Percentiles rank a stretch among this genome's conserved stretches.
phyloP scores from a whole-genome alignment of 2,113 vertebrate genomes.

The Nestor notabilis region DNA sequence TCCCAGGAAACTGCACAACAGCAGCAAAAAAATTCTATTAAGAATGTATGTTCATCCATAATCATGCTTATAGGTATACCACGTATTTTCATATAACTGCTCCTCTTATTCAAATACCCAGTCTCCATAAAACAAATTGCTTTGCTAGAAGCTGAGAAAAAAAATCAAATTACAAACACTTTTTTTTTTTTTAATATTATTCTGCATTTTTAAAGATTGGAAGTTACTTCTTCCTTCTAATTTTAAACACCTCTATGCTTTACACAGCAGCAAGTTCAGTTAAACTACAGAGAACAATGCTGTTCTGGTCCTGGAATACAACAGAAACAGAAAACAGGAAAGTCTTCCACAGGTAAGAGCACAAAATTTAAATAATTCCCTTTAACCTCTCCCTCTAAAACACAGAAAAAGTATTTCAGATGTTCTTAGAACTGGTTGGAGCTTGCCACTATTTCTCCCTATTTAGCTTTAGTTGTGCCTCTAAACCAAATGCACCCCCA shows the following conservation, averaged over 20 bases:
- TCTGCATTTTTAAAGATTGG: not conserved
- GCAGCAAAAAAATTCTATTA: not conserved
- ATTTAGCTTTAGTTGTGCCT: not conserved
- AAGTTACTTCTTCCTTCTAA: not conserved
- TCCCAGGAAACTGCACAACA: not conserved
- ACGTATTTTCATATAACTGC: not conserved
- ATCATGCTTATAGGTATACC: not conserved
- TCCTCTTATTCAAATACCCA: not conserved
- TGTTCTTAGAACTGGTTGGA: not conserved
- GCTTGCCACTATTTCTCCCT: not conserved
- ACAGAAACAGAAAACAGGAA: not conserved
- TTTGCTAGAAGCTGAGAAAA: not conserved
- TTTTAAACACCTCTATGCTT: not conserved
- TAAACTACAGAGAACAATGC: not conserved
- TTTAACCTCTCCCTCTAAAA: not conserved
- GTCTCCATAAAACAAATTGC: not conserved
- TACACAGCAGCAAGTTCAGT: not conserved
- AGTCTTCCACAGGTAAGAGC: not conserved
- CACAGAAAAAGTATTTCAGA: not conserved
- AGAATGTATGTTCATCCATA: not conserved
- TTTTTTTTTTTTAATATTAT: not conserved
- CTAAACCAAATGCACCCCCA: not conserved
- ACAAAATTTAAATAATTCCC: not conserved
- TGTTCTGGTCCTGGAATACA: not conserved
- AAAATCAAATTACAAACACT: not conserved